A percentile compares a stretch with the other conserved stretches of the same genome.
Evolutionary conservation across 2,888 invertebrate genomes (phyloP).

Genomic region (Zhuqinia jingwanae): DNA sequence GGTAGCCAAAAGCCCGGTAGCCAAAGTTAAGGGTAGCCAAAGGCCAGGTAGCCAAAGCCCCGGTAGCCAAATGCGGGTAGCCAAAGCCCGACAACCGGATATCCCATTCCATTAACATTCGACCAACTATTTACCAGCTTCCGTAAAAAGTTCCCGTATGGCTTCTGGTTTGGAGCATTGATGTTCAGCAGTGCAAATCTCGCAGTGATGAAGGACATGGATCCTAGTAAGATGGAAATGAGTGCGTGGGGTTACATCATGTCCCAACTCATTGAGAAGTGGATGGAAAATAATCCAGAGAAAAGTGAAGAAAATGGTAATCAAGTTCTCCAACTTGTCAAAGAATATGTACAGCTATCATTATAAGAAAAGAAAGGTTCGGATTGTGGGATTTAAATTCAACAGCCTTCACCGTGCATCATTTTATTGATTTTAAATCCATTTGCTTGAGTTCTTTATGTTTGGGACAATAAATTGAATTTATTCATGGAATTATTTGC

Average conservation of each 20-base stretch:
- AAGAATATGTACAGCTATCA: too few relatives aligned
- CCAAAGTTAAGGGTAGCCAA: too few relatives aligned
- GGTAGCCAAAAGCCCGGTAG: too few relatives aligned
- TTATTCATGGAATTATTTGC: too few relatives aligned
- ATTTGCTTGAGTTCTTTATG: too few relatives aligned
- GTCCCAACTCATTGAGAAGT: slow-evolving; percentile 44
- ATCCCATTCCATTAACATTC: slow-evolving; percentile 22
- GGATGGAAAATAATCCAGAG: slow-evolving; percentile 60
- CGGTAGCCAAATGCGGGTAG: too few relatives aligned
- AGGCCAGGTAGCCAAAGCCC: too few relatives aligned
- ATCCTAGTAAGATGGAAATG: not conserved
- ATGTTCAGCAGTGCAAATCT: not conserved
- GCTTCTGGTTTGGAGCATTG: slow-evolving; percentile 52
- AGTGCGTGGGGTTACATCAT: not conserved
- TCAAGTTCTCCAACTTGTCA: not conserved
- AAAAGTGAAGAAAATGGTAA: slow-evolving; percentile 5
- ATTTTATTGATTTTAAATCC: too few relatives aligned
- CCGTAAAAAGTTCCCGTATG: slow-evolving; percentile 54
- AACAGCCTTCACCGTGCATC: too few relatives aligned
- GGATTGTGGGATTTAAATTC: too few relatives aligned
- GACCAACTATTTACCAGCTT: slow-evolving; percentile 53
- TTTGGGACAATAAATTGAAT: too few relatives aligned
- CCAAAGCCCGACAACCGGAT: slow-evolving; percentile 36
- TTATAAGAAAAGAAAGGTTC: too few relatives aligned
- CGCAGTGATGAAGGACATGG: slow-evolving; percentile 57